Percentiles rank a stretch among this genome's conserved stretches.
Evolutionary conservation across 2,797 vertebrate genomes (phyloP).

Genomic region (Acrossocheilus fasciatus): DNA sequence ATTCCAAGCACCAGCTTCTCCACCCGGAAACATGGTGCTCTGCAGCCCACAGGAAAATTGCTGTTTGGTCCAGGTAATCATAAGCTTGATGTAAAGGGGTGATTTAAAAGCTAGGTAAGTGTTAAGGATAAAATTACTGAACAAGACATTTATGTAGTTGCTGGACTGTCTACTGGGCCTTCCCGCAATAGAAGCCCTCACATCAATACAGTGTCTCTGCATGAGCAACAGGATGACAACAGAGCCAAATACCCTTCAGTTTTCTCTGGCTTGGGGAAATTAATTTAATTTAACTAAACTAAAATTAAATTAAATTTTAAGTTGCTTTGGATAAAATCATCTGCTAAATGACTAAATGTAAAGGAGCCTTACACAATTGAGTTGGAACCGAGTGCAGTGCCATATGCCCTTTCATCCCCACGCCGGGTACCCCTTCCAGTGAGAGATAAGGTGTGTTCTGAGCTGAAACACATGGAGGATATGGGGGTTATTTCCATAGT

Average conservation of each 20-base stretch:
- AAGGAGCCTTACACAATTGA: slow-evolving; percentile 39
- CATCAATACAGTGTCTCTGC: not conserved
- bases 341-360: too few relatives aligned
- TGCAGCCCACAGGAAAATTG: slow-evolving; percentile 26
- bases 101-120: not conserved
- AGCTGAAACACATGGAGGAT: not conserved
- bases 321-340: too few relatives aligned
- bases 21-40: not conserved
- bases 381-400: slow-evolving; percentile 44
- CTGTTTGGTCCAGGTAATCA: slow-evolving; percentile 44
- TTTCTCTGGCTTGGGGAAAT: not conserved
- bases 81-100: slow-evolving; percentile 14
- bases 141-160: slow-evolving; percentile 49
- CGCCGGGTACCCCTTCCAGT: too few relatives aligned
- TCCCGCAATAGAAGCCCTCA: slow-evolving; percentile 33
- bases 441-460: too few relatives aligned
- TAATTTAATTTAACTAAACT: too few relatives aligned
- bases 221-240: not conserved
- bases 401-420: not conserved
- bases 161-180: slow-evolving; percentile 13
- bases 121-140: slow-evolving; percentile 7
- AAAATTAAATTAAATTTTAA: too few relatives aligned
- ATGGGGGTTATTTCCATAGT: slow-evolving; percentile 41
- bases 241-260: not conserved
- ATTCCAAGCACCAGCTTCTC: slow-evolving; percentile 33